Evolutionary conservation across 2,113 vertebrate genomes (phyloP).

Genomic region (Myiozetetes cayanensis): DNA sequence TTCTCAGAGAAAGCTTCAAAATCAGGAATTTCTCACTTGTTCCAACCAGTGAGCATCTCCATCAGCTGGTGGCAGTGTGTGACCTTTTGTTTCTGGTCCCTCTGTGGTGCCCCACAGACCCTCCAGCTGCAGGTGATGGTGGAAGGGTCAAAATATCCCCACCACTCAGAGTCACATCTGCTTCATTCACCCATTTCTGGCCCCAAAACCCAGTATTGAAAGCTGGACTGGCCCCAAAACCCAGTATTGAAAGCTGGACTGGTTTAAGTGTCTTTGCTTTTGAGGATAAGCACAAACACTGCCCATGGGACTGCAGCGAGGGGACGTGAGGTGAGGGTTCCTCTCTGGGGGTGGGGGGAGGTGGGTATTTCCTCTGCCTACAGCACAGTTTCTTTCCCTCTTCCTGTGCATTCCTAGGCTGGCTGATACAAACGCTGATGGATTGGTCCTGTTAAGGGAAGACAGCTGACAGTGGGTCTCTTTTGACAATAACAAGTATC

Average conservation of each 20-base stretch:
- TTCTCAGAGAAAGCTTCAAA: not conserved
- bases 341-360: not conserved
- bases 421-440: rapidly evolving
- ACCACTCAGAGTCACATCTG: rapidly evolving
- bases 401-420: not conserved
- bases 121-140: not conserved
- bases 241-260: not conserved
- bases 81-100: not conserved
- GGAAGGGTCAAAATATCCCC: not conserved
- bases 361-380: not conserved
- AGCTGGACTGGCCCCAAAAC: not conserved
- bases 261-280: not conserved
- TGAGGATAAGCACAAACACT: not conserved
- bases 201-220: rapidly evolving
- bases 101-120: not conserved
- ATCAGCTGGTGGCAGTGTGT: not conserved
- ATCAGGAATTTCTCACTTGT: rapidly evolving
- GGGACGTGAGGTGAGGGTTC: not conserved
- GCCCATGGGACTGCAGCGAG: not conserved
- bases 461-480: not conserved
- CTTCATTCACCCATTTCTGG: not conserved
- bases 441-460: not conserved
- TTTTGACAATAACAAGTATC: not conserved
- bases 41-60: not conserved
- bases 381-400: rapidly evolving